These are phyloP conservation scores for Netta rufina DNA, from an alignment of 2,797 vertebrate genomes.

Conservation along the genomic window DNA sequence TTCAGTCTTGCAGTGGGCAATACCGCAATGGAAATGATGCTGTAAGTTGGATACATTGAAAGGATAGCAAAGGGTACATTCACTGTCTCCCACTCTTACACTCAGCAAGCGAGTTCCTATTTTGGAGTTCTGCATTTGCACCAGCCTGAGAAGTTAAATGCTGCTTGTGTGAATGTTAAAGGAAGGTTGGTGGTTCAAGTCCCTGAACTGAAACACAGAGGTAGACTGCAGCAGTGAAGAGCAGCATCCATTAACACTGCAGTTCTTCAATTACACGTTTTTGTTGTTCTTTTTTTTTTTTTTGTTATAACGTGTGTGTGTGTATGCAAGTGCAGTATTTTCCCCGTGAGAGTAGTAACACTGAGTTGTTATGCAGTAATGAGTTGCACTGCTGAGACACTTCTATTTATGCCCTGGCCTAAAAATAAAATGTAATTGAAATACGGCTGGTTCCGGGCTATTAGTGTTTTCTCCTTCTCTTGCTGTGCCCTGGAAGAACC, in stretches of 20 bases:
- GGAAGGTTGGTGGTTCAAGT: not conserved
- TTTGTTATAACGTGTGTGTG: not conserved
- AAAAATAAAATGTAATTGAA: not conserved
- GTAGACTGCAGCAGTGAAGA: not conserved
- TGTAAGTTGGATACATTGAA: not conserved
- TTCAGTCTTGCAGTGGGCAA: not conserved
- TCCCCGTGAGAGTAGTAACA: not conserved
- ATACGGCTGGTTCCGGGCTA: not conserved
- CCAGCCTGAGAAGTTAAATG: not conserved
- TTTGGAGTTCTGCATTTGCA: not conserved
- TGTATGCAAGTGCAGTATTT: not conserved
- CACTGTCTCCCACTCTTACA: not conserved
- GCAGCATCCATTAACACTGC: not conserved
- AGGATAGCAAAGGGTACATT: not conserved
- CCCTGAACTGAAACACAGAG: not conserved
- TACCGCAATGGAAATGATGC: not conserved
- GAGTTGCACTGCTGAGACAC: not conserved
- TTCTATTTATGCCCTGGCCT: not conserved
- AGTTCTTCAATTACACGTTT: fast-evolving
- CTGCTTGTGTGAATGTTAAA: not conserved
- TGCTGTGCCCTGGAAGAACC: not conserved
- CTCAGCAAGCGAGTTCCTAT: not conserved
- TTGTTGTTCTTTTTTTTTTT: not conserved
- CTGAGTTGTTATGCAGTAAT: not conserved
- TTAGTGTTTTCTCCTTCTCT: not conserved